Evolutionary conservation across 2,888 invertebrate genomes (phyloP).

Genomic region (Cantharis lateralis): DNA sequence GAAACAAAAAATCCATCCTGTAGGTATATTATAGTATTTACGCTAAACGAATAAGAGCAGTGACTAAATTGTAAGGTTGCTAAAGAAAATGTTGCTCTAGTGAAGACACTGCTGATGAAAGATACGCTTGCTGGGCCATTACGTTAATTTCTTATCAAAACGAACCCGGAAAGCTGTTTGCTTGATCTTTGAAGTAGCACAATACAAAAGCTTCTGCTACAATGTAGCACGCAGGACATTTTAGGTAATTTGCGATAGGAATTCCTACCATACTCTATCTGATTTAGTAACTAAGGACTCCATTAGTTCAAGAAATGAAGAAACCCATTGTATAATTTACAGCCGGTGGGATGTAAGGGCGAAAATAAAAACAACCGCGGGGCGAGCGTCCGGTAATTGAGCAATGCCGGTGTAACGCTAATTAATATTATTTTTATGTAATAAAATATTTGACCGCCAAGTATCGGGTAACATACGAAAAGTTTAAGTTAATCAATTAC

Average conservation of each 20-base stretch:
- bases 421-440: neutral
- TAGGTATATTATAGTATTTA: neutral
- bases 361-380: neutral
- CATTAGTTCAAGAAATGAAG: neutral
- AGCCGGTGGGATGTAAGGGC: neutral
- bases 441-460: neutral
- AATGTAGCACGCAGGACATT: neutral
- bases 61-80: neutral
- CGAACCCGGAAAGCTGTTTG: neutral
- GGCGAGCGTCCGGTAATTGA: neutral
- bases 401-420: neutral
- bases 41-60: neutral
- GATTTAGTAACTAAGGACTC: neutral
- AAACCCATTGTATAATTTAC: neutral
- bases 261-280: neutral
- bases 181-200: neutral
- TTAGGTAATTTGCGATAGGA: neutral
- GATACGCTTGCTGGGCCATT: neutral
- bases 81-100: neutral
- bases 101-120: neutral
- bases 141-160: neutral
- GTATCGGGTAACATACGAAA: constrained; percentile 8
- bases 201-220: neutral
- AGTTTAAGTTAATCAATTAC: constrained; percentile 36
- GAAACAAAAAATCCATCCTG: too few species aligned